Conservation (phyloP, 1,140 invertebrate species). For the Laupala kohalensis region DNA sequence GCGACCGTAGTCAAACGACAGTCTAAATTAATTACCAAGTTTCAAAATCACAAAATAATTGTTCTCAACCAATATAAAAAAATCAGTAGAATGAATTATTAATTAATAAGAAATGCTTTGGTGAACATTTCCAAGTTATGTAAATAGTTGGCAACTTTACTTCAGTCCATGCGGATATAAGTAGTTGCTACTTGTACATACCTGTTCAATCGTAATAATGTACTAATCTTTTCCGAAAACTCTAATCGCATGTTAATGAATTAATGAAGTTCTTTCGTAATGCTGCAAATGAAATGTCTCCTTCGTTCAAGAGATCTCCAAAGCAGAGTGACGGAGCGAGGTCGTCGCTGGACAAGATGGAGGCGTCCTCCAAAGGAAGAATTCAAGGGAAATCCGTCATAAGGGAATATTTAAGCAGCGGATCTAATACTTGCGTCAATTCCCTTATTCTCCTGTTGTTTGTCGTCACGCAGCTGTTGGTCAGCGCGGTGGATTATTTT, state of each 20-base stretch:
- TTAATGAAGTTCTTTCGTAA: neutral
- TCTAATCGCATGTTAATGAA: neutral
- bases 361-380: slow-evolving; percentile 20
- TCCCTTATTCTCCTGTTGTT: neutral
- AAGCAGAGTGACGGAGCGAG: neutral
- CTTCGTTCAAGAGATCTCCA: neutral
- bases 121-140: too few relatives aligned
- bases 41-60: too few relatives aligned
- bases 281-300: neutral
- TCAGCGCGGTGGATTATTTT: neutral
- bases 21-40: too few relatives aligned
- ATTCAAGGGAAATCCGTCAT: slow-evolving; percentile 15
- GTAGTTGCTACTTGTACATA: too few relatives aligned
- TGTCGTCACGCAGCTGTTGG: neutral
- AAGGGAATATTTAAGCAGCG: neutral
- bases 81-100: too few relatives aligned
- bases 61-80: too few relatives aligned
- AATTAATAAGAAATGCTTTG: too few relatives aligned
- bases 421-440: neutral
- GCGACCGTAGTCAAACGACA: too few relatives aligned
- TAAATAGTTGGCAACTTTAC: too few relatives aligned
- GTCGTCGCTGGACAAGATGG: neutral
- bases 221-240: too few relatives aligned
- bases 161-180: too few relatives aligned
- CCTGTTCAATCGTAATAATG: too few relatives aligned